Base-by-base conservation (phyloP, 2,113 vertebrate species). In the Pungitius pungitius region DNA sequence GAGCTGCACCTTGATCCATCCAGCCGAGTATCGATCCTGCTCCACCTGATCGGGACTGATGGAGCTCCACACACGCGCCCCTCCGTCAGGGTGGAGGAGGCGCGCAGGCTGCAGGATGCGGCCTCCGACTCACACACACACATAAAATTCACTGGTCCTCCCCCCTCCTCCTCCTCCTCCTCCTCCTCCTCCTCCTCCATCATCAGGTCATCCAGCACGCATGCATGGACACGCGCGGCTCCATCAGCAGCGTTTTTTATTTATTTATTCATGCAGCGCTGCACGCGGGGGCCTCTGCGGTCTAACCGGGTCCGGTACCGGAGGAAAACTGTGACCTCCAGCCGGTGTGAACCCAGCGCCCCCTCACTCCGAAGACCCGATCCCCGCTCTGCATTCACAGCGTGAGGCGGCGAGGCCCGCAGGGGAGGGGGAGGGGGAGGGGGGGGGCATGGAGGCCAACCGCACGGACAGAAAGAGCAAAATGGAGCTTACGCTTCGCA, bases 401-500 rank as follows among this genome's bases (percentile, higher is more conserved):
- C 43, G 18, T 45, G 43, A 45, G 71, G 40, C 12, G 54, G 75
- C 20, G 37, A 77, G 78, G 77, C 78, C 73, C 49, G 33, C 52
- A 33, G 47, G 30, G 65, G 51, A 54, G 51, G 30, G 40, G 27
- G 27, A 40, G 26, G 62, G 18, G 11, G 30, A 6, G 33, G 33
- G 33, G 33, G 33, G 33, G 2, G 33, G 33, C 33, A 35, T 35
- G 33, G 33, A 35, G 42, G 6, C 33, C 33, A 7, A 35, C 33
- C 33, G 51, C 30, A 33, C 20, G 26, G 24, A 39, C 30, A 10
- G 57, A 58, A 5, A 27, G 43, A n/a, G 20, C 6, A 30, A 64
- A 26, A 83, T 57, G 85, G 81, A 85, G 84, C 90, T 90, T 86
- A 91, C 90, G 24, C 90, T 91, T 83, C 90, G 83, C 82, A 91